These are phyloP conservation scores for Myoxocephalus aenaeus DNA, from an alignment of 2,797 vertebrate species.

Conservation along the genomic window DNA sequence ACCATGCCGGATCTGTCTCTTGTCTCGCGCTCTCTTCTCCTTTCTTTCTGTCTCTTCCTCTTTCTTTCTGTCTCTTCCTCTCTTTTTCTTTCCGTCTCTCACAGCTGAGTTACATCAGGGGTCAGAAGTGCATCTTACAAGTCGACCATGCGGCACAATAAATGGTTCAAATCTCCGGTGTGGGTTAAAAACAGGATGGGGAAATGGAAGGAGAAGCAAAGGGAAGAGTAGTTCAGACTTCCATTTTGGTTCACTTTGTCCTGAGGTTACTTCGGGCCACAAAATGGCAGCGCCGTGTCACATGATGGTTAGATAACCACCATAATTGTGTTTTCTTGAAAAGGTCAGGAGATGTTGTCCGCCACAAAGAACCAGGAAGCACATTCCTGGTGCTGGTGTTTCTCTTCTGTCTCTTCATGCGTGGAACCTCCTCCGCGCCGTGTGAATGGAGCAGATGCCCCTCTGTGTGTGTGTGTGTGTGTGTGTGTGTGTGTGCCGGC, in stretches of 20 bases:
- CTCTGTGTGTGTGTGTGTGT: too few species aligned
- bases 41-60: too few species aligned
- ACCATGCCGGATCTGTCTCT: too few species aligned
- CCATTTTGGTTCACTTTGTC: not conserved
- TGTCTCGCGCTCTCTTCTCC: too few species aligned
- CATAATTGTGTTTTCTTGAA: conserved; percentile 14
- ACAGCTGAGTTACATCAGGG: too few species aligned
- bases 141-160: conserved; percentile 55
- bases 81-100: too few species aligned
- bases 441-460: conserved; percentile 80
- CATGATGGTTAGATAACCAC: not conserved
- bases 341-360: conserved; percentile 47
- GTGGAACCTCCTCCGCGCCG: conserved; percentile 46
- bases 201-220: too few species aligned
- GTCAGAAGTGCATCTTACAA: conserved; percentile 46
- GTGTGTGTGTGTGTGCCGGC: conserved; percentile 66
- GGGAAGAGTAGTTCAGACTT: not conserved
- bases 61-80: too few species aligned
- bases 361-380: conserved; percentile 50
- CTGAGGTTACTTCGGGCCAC: not conserved
- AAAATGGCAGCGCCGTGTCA: not conserved
- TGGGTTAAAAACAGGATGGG: not conserved
- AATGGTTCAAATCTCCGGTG: conserved; percentile 35
- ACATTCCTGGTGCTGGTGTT: conserved; percentile 66
- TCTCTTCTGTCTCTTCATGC: conserved; percentile 50